Percentiles rank a stretch among this genome's conserved stretches.
Conservation (phyloP, 1,140 invertebrate species). For the Trachelipus rathkii region DNA sequence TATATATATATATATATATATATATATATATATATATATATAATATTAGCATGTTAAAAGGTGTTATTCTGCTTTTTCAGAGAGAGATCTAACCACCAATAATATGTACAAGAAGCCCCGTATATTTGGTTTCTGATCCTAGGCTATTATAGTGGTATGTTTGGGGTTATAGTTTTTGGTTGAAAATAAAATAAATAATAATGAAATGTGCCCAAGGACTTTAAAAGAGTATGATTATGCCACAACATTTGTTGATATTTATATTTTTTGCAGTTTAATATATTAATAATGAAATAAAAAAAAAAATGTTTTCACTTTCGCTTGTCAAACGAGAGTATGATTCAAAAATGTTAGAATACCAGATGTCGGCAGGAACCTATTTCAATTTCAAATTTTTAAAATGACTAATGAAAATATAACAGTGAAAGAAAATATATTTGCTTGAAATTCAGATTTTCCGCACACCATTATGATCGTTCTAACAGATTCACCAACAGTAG, state of each 20-base stretch:
- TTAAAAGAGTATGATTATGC: too few relatives aligned
- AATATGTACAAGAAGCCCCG: not conserved
- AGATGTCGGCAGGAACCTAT: not conserved
- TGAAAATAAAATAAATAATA: too few relatives aligned
- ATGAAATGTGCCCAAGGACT: too few relatives aligned
- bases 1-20: too few relatives aligned
- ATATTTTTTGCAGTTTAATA: not conserved
- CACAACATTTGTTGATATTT: too few relatives aligned
- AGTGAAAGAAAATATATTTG: too few relatives aligned
- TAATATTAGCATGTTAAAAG: not conserved
- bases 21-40: too few relatives aligned
- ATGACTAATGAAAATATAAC: slow-evolving; percentile 18
- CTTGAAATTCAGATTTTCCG: too few relatives aligned
- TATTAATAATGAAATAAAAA: not conserved
- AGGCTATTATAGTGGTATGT: not conserved
- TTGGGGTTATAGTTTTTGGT: too few relatives aligned
- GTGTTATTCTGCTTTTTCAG: not conserved
- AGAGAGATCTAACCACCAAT: not conserved
- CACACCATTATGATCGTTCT: slow-evolving; percentile 37
- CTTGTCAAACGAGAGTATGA: too few relatives aligned
- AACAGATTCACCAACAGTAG: slow-evolving; percentile 42
- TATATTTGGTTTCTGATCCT: not conserved
- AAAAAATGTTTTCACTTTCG: too few relatives aligned
- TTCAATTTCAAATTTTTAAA: slow-evolving; percentile 7
- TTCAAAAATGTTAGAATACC: too few relatives aligned